A percentile compares a stretch with the other conserved stretches of the same genome.
These are phyloP conservation scores for Anarrhichthys ocellatus DNA, from an alignment of 2,113 vertebrate species.

Conservation along the genomic window DNA sequence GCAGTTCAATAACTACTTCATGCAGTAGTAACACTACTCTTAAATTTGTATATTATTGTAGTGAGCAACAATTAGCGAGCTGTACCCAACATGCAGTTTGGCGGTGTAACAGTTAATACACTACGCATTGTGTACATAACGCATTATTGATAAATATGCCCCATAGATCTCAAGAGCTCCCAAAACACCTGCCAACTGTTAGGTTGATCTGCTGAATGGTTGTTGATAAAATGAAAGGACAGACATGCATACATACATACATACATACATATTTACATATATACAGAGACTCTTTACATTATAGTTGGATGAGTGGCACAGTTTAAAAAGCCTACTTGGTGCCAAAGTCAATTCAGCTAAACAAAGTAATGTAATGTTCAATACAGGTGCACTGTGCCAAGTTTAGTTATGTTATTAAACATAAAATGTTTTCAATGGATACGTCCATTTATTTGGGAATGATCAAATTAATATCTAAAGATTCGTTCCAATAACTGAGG, in stretches of 20 bases:
- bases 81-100: background rate
- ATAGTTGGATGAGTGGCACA: background rate
- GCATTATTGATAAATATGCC: background rate
- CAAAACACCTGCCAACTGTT: background rate
- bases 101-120: background rate
- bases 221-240: background rate
- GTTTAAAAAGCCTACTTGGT: background rate
- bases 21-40: background rate
- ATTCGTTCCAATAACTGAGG: background rate
- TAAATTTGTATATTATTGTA: background rate
- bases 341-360: background rate
- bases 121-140: background rate
- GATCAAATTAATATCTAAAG: background rate
- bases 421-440: background rate
- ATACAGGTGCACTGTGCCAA: background rate
- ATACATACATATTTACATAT: background rate
- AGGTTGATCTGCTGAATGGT: background rate
- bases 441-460: too few species aligned
- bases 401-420: background rate
- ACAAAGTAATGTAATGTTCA: background rate
- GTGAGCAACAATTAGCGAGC: background rate
- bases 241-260: background rate
- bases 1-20: conserved; percentile 11
- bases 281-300: background rate
- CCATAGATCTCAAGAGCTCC: background rate